Base-by-base conservation (phyloP, 2,888 invertebrate species). In the Patella ulyssiponensis region DNA sequence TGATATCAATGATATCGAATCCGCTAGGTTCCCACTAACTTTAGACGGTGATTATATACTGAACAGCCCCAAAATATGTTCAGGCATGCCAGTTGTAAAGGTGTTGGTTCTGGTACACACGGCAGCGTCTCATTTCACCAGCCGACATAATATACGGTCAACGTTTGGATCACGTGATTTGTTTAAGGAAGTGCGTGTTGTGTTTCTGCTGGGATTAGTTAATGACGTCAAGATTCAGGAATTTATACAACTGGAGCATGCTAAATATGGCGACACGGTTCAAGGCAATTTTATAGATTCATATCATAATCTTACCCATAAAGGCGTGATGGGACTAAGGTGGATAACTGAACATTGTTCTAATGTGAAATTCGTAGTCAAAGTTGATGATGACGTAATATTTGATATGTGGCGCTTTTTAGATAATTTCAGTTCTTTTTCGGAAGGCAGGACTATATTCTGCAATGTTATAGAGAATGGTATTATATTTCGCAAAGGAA, bases 221-320 rank as follows among this genome's bases (percentile, higher is more conserved):
- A 70, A 74, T 33, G 78, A 83, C 71, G n/a, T 69, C 0, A 73
- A 44, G 9, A 70, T 79, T 3, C 81, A 86, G 70, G 71, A 69
- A 2, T 76, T 81, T n/a, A 56, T 87, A 9, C 75, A 79, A 17
- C 71, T 76, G 15, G 88, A 87, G 72, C 80, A 79, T 54, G 73
- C 76, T 12, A 58, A 69, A 14, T 77, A 85, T 73, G 77, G 81
- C 20, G 88, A 88, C 52, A 76, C 87, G 17, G 77, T 88, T 9
- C 85, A 86, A 72, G 88, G 87, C 1, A 83, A 87, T 71, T 88
- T 87, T 77, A 69, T 74, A 1, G 88, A 88, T 69, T 78, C 82
- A 7, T 84, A 86, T 73, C 80, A 81, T 72, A 87, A 86, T 77
- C 77, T 86, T 1, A 86, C 86, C 11, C 79, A 82, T 53, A 88